phyloP scores from a whole-genome alignment of 2,797 vertebrate species.

The Cuniculus paca region DNA sequence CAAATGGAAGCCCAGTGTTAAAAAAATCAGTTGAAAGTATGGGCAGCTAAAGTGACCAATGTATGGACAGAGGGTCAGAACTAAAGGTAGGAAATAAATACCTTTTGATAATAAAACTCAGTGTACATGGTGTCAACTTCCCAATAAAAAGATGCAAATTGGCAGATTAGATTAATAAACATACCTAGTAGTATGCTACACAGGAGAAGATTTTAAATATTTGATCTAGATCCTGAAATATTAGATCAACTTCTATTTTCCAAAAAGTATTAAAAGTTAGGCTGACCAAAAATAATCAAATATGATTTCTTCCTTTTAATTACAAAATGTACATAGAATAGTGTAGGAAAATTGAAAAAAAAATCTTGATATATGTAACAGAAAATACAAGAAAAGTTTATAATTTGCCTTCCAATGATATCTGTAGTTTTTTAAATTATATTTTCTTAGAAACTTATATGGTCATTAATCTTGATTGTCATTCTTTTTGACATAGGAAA shows the following conservation, averaged over 20 bases:
- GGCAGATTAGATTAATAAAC: not conserved
- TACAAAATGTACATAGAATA: not conserved
- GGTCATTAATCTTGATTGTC: not conserved
- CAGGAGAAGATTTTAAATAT: not conserved
- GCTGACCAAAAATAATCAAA: not conserved
- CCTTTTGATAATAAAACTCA: not conserved
- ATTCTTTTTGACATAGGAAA: not conserved
- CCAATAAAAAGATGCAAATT: not conserved
- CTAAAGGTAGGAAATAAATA: not conserved
- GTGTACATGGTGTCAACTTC: not conserved
- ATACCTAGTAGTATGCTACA: not conserved
- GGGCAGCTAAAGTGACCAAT: not conserved
- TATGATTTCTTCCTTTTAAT: not conserved
- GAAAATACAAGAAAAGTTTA: not conserved
- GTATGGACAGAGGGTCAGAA: not conserved
- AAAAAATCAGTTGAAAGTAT: not conserved
- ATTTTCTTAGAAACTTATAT: not conserved
- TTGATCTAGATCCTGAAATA: not conserved
- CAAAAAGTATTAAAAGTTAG: not conserved
- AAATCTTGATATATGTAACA: not conserved
- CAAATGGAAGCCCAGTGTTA: not conserved
- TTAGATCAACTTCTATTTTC: not conserved
- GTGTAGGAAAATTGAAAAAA: not conserved
- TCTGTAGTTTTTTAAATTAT: not conserved
- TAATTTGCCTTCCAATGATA: not conserved